A percentile compares a stretch with the other conserved stretches of the same genome.
These are phyloP conservation scores for Leptonema lineaticorne DNA, from an alignment of 1,140 invertebrate species.

Conservation along the genomic window DNA sequence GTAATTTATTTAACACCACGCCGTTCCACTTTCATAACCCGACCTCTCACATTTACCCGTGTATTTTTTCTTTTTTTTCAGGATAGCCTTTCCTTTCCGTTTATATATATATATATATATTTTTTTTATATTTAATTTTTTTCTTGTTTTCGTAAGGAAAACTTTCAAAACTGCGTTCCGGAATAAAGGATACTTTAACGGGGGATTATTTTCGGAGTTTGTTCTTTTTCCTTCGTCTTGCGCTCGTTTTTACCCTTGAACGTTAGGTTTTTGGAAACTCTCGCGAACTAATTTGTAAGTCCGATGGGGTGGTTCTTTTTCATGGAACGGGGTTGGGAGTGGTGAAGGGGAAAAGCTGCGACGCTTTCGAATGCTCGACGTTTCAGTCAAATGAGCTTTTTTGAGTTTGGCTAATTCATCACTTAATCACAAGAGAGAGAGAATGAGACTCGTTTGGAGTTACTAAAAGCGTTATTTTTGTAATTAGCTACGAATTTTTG, in stretches of 20 bases:
- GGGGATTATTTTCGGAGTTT: conserved; percentile 13
- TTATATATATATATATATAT: too few relatives aligned
- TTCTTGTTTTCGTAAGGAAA: neutral
- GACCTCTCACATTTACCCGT: neutral
- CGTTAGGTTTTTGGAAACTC: conserved; percentile 12
- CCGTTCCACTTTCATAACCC: too few relatives aligned
- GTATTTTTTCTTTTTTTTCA: neutral
- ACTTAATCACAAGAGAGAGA: neutral
- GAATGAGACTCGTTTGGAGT: neutral
- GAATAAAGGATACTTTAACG: conserved; percentile 13
- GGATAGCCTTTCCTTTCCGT: too few relatives aligned
- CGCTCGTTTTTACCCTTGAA: too few relatives aligned
- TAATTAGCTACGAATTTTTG: conserved; percentile 1
- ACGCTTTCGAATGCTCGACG: neutral
- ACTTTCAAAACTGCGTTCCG: neutral
- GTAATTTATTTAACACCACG: neutral
- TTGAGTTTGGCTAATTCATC: conserved; percentile 18
- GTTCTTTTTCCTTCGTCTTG: neutral
- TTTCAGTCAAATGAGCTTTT: conserved; percentile 19
- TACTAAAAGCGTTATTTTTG: neutral
- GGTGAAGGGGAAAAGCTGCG: neutral
- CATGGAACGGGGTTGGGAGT: too few relatives aligned
- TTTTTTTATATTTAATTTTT: neutral
- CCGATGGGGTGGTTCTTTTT: neutral
- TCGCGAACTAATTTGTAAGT: conserved; percentile 11